phyloP scores from a whole-genome alignment of 2,888 invertebrate species.

The Corbicula japonica region DNA sequence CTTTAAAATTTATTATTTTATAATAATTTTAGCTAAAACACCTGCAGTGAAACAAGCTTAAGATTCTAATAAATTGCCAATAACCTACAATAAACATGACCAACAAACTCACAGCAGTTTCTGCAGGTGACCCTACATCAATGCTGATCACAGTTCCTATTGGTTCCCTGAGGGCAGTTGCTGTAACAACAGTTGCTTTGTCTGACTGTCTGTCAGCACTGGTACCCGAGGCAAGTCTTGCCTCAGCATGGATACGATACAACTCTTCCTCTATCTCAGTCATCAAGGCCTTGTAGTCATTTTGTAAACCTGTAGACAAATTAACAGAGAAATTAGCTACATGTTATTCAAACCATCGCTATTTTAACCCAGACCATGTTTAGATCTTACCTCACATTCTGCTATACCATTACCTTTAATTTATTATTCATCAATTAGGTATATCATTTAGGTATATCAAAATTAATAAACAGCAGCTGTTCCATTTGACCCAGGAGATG shows the following conservation, averaged over 20 bases:
- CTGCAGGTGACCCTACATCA: conserved; percentile 93
- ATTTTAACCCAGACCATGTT: too few species aligned
- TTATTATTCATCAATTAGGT: too few species aligned
- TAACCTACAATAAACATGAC: neutral
- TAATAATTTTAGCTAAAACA: too few species aligned
- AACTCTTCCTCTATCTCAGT: conserved; percentile 93
- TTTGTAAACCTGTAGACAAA: conserved; percentile 91
- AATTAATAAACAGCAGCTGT: too few species aligned
- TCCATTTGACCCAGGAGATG: too few species aligned
- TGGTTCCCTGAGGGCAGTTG: conserved; percentile 80
- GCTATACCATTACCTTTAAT: too few species aligned
- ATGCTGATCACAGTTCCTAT: conserved; percentile 92
- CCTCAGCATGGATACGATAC: conserved; percentile 88
- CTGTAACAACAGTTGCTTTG: conserved; percentile 87
- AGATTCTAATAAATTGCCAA: neutral
- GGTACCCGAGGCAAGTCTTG: conserved; percentile 63
- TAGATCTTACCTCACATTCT: too few species aligned
- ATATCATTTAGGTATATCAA: too few species aligned
- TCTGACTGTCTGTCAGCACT: neutral
- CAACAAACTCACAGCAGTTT: conserved; percentile 90
- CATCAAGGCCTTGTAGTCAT: conserved; percentile 95
- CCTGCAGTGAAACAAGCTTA: too few species aligned
- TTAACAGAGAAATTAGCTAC: neutral
- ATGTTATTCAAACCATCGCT: too few species aligned
- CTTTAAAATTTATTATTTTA: too few species aligned